Evolutionary conservation across 2,888 invertebrate species (phyloP), one percentile per base, ranked within the genome.

Genomic region (Heliconius aoede): DNA sequence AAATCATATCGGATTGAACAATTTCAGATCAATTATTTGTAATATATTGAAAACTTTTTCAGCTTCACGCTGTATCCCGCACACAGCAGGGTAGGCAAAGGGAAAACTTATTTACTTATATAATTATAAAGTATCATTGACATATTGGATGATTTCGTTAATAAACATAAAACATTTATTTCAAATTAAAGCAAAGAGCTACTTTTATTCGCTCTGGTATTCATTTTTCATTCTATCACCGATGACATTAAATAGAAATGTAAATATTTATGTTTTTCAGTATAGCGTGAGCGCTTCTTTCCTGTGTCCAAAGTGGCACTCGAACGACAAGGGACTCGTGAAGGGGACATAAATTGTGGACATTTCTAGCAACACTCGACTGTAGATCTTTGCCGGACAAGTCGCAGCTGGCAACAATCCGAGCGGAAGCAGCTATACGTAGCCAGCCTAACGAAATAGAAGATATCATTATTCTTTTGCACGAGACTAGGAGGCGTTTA

Each of bases 381-480:
- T 88, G 86, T 89, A 90, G 84, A 88, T 90, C 88, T 87, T 82
- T 83, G 86, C 84, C 88, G 86, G 86, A 76, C 78, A 62, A 84
- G 87, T 87, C 89, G 85, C 93, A 93, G 90, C 93, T 93, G 93
- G 93, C 93, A 91, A 83, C 87, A 86, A 88, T 92, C 92, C 92
- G 91, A 92, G 89, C 87, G 87, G 86, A 91, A 90, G 88, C 87
- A 89, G 89, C 90, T 90, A 91, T 88, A 90, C 88, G 86, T 86
- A 88, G 88, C 86, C 85, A 85, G 89, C 87, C 90, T 93, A 93
- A 93, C 93, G 90, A 93, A 93, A 93, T 93, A 93, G 91, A 93
- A 93, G 93, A 93, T 90, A 89, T 90, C 91, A 93, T 93, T 93
- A 93, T 91, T 93, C 92, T 93, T 91, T 87, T 87, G 32, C 86